phyloP scores from a whole-genome alignment of 53 echinoderm and acorn worm species.

The Holothuria leucospilota region DNA sequence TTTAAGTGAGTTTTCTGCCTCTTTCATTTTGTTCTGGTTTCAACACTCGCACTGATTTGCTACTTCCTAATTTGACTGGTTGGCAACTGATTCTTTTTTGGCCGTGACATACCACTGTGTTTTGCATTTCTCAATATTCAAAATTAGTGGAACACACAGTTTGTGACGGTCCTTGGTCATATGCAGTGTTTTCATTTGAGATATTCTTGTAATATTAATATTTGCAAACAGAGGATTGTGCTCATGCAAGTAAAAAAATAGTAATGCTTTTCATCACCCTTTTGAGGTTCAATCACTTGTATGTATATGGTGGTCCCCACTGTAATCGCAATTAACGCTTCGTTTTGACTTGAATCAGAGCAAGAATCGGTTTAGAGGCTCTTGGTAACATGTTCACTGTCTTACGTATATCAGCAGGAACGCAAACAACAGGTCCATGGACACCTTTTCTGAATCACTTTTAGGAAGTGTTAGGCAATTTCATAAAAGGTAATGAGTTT shows the following conservation, averaged over 20 bases:
- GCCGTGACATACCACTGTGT: no score
- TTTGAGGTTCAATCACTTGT: constrained; percentile 65
- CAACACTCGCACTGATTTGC: not conserved
- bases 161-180: no score
- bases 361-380: constrained; percentile 50
- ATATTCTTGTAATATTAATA: constrained; percentile 26
- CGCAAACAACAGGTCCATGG: constrained; percentile 66
- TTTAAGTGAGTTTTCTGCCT: constrained; percentile 28
- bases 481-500: constrained; percentile 62
- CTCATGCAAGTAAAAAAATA: constrained; percentile 55
- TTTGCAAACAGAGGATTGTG: constrained; percentile 49
- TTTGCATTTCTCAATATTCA: no score
- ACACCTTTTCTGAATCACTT: constrained; percentile 58
- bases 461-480: constrained; percentile 54
- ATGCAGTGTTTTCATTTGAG: no score
- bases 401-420: constrained; percentile 51
- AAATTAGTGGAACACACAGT: no score
- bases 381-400: constrained; percentile 53
- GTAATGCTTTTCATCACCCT: constrained; percentile 57
- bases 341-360: constrained; percentile 66
- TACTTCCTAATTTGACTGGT: not conserved
- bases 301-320: constrained; percentile 66
- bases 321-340: constrained; percentile 73
- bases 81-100: not conserved
- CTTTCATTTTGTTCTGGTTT: not conserved